Percentiles rank a stretch among this genome's conserved stretches.
Evolutionary conservation across 2,888 invertebrate genomes (phyloP).

Genomic region (Polyommatus icarus): DNA sequence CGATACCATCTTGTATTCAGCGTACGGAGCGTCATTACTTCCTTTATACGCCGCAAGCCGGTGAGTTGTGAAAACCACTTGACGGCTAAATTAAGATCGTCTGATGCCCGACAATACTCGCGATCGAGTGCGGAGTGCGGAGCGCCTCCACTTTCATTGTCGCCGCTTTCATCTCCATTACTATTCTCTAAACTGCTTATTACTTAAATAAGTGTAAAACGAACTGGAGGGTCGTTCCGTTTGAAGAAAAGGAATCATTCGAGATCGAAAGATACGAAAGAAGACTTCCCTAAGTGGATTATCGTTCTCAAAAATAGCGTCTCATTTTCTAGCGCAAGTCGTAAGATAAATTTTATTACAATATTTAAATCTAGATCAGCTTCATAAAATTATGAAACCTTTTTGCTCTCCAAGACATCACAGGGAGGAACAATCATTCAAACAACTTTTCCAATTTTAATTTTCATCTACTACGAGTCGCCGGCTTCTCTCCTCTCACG

Average conservation of each 20-base stretch:
- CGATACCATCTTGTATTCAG: constrained; percentile 61
- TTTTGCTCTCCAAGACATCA: background rate
- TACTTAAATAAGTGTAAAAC: background rate
- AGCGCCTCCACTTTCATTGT: background rate
- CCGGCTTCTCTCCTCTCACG: background rate
- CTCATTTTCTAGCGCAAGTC: constrained; percentile 2
- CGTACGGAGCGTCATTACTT: constrained; percentile 64
- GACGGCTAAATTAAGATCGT: constrained; percentile 69
- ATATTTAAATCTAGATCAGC: constrained; percentile 3
- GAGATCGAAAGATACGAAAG: background rate
- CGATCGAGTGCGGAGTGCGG: constrained; percentile 15
- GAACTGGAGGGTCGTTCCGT: background rate
- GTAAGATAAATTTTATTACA: background rate
- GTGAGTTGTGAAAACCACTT: constrained; percentile 67
- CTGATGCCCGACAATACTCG: constrained; percentile 46
- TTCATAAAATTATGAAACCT: background rate
- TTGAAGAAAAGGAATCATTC: background rate
- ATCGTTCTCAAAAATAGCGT: background rate
- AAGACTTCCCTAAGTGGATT: background rate
- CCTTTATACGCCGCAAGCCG: constrained; percentile 60
- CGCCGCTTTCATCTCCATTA: background rate
- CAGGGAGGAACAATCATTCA: constrained; percentile 13
- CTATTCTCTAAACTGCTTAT: background rate
- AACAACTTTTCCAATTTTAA: constrained; percentile 17
- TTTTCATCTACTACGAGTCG: background rate